These are phyloP conservation scores for Leptopterna dolabrata DNA, from an alignment of 2,888 invertebrate genomes.

Conservation along the genomic window DNA sequence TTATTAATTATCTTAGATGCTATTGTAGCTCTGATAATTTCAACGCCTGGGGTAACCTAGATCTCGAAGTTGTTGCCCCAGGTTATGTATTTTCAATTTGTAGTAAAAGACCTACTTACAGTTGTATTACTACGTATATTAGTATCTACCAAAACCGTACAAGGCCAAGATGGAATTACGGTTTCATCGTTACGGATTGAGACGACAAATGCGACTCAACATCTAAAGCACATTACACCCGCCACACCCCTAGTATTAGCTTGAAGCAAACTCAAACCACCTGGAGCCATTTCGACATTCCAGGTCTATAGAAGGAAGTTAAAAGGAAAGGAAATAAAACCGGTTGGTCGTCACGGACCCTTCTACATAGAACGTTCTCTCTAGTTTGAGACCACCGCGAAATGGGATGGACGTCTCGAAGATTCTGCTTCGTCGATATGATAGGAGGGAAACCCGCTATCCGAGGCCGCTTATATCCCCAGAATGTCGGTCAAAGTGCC, in stretches of 20 bases:
- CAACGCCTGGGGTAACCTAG: no score
- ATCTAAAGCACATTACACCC: background rate
- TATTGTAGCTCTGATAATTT: no score
- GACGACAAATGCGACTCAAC: background rate
- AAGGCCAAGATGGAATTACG: no score
- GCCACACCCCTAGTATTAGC: background rate
- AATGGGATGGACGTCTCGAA: background rate
- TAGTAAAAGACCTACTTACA: no score
- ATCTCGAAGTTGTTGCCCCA: no score
- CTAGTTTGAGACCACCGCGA: background rate
- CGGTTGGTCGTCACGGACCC: background rate
- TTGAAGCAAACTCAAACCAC: background rate
- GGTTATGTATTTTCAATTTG: no score
- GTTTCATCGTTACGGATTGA: no score
- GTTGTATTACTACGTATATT: no score
- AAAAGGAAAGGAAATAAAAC: slow-evolving; percentile 2
- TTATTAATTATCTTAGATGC: no score
- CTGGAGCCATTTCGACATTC: background rate
- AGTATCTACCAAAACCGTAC: no score
- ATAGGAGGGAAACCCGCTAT: background rate
- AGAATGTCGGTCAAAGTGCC: background rate
- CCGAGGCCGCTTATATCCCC: background rate
- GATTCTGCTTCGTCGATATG: background rate
- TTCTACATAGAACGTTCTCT: background rate
- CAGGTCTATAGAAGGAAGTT: background rate